Conservation (phyloP, 2,888 invertebrate species). For the Mantis religiosa region DNA sequence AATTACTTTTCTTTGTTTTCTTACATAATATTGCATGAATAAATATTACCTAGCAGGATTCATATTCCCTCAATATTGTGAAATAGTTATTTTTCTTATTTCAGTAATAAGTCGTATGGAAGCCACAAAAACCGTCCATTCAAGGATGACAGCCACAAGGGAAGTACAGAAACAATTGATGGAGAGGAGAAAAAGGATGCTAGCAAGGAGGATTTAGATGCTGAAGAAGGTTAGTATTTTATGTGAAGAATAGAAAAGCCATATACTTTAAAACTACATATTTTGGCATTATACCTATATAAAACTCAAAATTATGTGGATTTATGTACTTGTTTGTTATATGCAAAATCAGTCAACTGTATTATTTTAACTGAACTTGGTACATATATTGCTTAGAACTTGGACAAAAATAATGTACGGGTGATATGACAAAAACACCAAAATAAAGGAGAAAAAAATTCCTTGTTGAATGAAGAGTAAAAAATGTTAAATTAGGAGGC, state of each 20-base stretch:
- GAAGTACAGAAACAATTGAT: constrained; percentile 79
- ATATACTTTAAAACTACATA: no score
- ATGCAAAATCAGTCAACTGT: no score
- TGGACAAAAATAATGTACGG: no score
- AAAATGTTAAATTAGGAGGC: no score
- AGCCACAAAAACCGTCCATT: constrained; percentile 86
- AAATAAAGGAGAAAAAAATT: no score
- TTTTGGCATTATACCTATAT: background rate
- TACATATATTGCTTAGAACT: no score
- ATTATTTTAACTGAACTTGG: no score
- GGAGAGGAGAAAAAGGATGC: constrained; percentile 81
- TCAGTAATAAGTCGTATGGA: constrained; percentile 85
- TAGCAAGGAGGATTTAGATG: constrained; percentile 85
- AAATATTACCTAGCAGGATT: background rate
- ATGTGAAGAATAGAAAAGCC: background rate
- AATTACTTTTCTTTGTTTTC: no score
- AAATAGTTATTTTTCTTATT: background rate
- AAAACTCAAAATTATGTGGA: background rate
- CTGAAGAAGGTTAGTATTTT: constrained; percentile 61
- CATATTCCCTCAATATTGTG: background rate
- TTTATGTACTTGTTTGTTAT: no score
- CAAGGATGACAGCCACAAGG: constrained; percentile 88
- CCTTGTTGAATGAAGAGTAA: no score
- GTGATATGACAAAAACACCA: no score
- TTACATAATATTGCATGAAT: no score